These are phyloP conservation scores for Ondatra zibethicus DNA, from an alignment of 2,113 vertebrate genomes.

Conservation along the genomic window DNA sequence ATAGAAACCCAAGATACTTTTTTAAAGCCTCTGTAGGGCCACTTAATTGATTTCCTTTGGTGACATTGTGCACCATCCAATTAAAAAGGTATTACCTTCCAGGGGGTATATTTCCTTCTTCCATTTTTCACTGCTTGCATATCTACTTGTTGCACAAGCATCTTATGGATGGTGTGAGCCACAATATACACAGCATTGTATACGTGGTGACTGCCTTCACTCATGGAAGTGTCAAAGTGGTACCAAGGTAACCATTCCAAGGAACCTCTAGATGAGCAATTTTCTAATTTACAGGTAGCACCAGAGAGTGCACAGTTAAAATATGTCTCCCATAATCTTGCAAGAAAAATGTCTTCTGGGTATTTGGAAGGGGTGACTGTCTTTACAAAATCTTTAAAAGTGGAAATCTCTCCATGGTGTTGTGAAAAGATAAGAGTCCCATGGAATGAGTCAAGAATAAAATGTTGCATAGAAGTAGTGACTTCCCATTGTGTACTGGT, in stretches of 20 bases:
- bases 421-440: neutral
- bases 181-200: neutral
- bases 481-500: neutral
- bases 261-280: neutral
- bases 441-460: neutral
- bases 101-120: neutral
- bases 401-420: neutral
- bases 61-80: neutral
- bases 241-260: neutral
- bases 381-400: neutral
- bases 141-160: neutral
- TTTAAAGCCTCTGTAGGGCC: no score
- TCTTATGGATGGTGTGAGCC: neutral
- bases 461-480: neutral
- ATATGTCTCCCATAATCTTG: neutral
- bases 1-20: neutral
- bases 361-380: neutral
- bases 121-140: no score
- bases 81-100: neutral
- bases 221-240: neutral
- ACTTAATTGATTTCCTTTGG: neutral
- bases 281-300: neutral
- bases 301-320: neutral
- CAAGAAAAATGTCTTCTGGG: neutral
- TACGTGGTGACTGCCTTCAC: neutral